These are phyloP conservation scores for Archips xylosteana DNA, from an alignment of 2,888 invertebrate species.

Conservation along the genomic window DNA sequence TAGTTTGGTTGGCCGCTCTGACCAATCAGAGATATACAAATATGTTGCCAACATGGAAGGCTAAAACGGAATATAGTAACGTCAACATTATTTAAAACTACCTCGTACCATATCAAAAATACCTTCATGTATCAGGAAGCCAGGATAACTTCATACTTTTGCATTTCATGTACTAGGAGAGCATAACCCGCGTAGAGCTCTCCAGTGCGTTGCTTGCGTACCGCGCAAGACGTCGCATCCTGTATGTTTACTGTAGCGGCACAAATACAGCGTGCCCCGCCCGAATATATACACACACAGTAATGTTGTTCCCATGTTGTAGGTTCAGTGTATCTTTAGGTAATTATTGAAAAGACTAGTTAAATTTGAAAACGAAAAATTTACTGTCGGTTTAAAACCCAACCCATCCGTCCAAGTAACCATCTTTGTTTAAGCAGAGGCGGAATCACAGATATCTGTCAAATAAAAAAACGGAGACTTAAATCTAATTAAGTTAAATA, in stretches of 20 bases:
- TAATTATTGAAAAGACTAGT: neutral
- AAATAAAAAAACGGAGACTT: no score
- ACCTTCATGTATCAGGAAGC: neutral
- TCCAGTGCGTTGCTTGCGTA: slow-evolving; percentile 38
- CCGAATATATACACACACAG: slow-evolving; percentile 10
- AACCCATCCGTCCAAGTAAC: no score
- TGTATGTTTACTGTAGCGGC: slow-evolving; percentile 44
- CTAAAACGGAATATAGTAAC: no score
- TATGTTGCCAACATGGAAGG: no score
- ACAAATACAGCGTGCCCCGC: slow-evolving; percentile 20
- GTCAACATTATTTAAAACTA: no score
- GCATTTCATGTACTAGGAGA: slow-evolving; percentile 26
- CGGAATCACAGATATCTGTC: no score
- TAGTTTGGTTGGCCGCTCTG: no score
- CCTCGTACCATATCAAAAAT: no score
- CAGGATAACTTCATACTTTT: slow-evolving; percentile 17
- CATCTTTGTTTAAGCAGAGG: no score
- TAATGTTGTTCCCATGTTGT: slow-evolving; percentile 12
- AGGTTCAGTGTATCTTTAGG: neutral
- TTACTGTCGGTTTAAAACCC: no score
- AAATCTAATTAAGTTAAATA: no score
- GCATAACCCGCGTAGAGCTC: slow-evolving; percentile 19
- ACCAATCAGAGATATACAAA: no score
- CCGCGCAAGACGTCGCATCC: slow-evolving; percentile 51
- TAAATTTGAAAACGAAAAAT: neutral